Evolutionary conservation across 2,888 invertebrate species (phyloP).

Genomic region (Pammene fasciana): DNA sequence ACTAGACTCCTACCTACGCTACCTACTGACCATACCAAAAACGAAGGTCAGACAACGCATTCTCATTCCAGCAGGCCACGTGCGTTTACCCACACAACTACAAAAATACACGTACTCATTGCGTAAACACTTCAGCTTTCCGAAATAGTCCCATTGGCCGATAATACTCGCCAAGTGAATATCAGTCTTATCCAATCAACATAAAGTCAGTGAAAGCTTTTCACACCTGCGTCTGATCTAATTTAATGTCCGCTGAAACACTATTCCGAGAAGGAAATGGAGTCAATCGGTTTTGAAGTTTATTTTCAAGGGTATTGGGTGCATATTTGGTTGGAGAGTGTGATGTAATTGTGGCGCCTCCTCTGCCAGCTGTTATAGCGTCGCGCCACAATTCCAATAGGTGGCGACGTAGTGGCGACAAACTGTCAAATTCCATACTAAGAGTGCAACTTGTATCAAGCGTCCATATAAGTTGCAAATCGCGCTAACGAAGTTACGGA

Average conservation of each 20-base stretch:
- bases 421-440: too few relatives aligned
- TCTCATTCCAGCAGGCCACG: conserved; percentile 17
- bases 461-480: too few relatives aligned
- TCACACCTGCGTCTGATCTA: conserved; percentile 38
- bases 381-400: too few relatives aligned
- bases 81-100: conserved; percentile 24
- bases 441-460: too few relatives aligned
- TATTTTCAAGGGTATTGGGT: conserved; percentile 4
- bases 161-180: conserved; percentile 19
- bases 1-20: not conserved
- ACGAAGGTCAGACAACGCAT: conserved; percentile 10
- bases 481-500: too few relatives aligned
- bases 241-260: conserved; percentile 34
- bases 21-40: not conserved
- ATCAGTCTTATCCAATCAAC: not conserved
- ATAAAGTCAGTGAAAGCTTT: conserved; percentile 15
- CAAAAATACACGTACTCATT: conserved; percentile 16
- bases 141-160: conserved; percentile 36
- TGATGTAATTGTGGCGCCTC: too few relatives aligned
- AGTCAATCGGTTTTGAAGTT: conserved; percentile 22
- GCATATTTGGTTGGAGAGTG: not conserved
- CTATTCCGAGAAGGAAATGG: conserved; percentile 14
- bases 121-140: conserved; percentile 33
- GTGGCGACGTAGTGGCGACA: too few relatives aligned
- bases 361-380: too few relatives aligned